Evolutionary conservation across 2,113 vertebrate genomes (phyloP).

Genomic region (Serinus canaria): DNA sequence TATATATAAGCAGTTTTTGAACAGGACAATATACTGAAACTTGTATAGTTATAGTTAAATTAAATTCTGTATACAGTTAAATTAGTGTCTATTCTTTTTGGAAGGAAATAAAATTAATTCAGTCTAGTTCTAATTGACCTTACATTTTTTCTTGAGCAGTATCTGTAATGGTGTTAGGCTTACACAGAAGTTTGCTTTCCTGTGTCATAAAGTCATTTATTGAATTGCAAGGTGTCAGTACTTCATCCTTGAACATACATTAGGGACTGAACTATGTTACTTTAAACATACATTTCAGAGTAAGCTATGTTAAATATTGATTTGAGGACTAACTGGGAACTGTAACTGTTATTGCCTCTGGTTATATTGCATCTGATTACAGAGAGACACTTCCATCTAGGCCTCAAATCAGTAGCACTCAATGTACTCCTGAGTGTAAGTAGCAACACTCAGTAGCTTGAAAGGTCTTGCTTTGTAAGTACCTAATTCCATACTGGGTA

Average conservation of each 20-base stretch:
- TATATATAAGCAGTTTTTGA: slow-evolving; percentile 43
- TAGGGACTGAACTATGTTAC: neutral
- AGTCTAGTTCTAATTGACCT: slow-evolving; percentile 48
- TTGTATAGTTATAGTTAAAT: slow-evolving; percentile 65
- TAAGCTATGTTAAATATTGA: neutral
- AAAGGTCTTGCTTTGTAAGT: neutral
- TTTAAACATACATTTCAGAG: neutral
- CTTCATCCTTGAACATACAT: neutral
- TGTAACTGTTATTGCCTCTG: neutral
- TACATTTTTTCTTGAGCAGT: neutral
- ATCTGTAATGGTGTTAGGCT: neutral
- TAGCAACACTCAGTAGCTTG: neutral
- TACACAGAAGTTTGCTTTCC: neutral
- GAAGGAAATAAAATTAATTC: slow-evolving; percentile 59
- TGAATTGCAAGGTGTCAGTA: neutral
- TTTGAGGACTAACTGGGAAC: neutral
- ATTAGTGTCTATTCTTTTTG: slow-evolving; percentile 50
- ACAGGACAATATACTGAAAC: slow-evolving; percentile 48
- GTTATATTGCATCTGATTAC: neutral
- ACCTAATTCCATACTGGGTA: neutral
- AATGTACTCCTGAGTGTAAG: neutral
- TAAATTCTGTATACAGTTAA: slow-evolving; percentile 65
- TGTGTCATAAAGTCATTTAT: neutral
- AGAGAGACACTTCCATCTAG: neutral
- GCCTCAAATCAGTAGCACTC: neutral